Base-by-base conservation (phyloP, 2,797 vertebrate genomes). In the Holocentrus rufus region DNA sequence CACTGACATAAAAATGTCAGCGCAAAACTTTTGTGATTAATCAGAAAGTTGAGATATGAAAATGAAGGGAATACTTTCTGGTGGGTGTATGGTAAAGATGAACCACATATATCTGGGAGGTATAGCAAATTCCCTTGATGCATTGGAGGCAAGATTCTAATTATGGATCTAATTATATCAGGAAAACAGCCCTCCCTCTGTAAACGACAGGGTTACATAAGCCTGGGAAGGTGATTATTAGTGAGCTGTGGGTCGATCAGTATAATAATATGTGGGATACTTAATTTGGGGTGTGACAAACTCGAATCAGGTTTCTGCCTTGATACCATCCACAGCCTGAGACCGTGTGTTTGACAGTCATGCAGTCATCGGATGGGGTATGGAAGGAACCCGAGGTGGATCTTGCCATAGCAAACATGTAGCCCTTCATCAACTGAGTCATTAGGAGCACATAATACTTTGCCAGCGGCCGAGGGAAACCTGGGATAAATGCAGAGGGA, bases 141-240 rank as follows among this genome's bases (percentile, higher is more conserved):
- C 34, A 64, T 15, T 57, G 50, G 58, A 62, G n/a, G 65, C 50
- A 39, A 23, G 31, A 63, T 75, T 79, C 20, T n/a, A 86, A 75
- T 77, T 67, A 79, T 31, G 44, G 36, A 72, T 80, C 55, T 68
- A 64, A 85, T 82, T 85, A 77, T 30, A 66, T 63, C 30, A 65
- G 53, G 47, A 25, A 73, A 72, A 50, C 67, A 63, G 17, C 31
- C 71, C 65, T 60, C 13, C 13, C 18, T 59, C 27, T 22, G 14
- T 20, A 68, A 67, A 79, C 61, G 50, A 79, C 39, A 69, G 23
- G 50, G 44, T 49, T 57, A 54, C 47, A 50, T 30, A 11, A 55
- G 73, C 17, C 47, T 14, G 15, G 22, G 34, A 69, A 25, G 15
- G 15, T 72, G 53, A 73, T 62, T 72, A 57, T 52, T 25, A 2